Conservation (phyloP, 1,140 invertebrate species). For the Pemphigus obesinymphae region DNA sequence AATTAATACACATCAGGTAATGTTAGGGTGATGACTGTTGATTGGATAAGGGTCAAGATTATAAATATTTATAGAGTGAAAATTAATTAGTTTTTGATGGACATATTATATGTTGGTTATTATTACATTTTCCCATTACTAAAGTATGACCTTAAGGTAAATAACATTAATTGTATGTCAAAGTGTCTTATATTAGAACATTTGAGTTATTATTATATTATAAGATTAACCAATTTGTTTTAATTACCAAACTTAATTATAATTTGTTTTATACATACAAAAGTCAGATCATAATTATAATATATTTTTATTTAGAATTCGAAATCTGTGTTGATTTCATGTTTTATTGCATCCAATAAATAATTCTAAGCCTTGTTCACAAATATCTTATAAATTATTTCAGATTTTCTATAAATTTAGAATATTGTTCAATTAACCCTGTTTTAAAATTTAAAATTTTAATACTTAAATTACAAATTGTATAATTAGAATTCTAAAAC, state of each 20-base stretch:
- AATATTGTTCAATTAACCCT: too few species aligned
- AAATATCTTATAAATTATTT: too few species aligned
- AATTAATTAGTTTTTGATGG: slow-evolving; percentile 26
- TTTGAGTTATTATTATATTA: not conserved
- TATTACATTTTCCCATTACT: slow-evolving; percentile 7
- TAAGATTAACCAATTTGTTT: not conserved
- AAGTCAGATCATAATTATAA: too few species aligned
- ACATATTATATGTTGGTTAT: not conserved
- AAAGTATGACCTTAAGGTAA: slow-evolving; percentile 15
- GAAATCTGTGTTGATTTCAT: too few species aligned
- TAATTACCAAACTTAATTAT: not conserved
- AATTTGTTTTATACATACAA: not conserved
- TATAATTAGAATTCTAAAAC: too few species aligned
- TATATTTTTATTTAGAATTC: too few species aligned
- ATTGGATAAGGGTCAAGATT: not conserved
- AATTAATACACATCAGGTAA: slow-evolving; percentile 18
- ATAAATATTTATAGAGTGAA: slow-evolving; percentile 11
- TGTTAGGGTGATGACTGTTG: not conserved
- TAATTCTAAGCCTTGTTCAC: too few species aligned
- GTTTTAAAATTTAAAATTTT: too few species aligned
- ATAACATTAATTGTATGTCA: slow-evolving; percentile 17
- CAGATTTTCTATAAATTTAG: too few species aligned
- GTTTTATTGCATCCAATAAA: too few species aligned
- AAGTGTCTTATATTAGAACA: not conserved
- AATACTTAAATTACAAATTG: too few species aligned